Evolutionary conservation across 1,140 invertebrate genomes (phyloP).

Genomic region (Ceratina japonica): DNA sequence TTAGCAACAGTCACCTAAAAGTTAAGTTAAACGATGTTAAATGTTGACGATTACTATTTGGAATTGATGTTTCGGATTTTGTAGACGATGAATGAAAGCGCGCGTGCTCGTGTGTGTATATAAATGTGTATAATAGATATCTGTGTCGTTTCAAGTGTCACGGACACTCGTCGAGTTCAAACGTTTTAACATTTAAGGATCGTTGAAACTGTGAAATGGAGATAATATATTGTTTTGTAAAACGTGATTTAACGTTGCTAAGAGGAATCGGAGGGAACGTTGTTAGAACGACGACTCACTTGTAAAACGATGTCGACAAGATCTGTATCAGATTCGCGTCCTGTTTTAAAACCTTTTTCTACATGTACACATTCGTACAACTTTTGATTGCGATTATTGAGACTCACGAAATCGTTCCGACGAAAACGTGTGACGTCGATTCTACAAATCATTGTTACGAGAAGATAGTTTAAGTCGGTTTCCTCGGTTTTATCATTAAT

Average conservation of each 20-base stretch:
- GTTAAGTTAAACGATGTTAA: constrained; percentile 34
- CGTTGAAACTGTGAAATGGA: background rate
- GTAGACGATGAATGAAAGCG: constrained; percentile 38
- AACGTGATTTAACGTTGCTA: background rate
- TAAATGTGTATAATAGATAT: background rate
- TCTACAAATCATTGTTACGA: background rate
- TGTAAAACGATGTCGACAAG: background rate
- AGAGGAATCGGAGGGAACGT: background rate
- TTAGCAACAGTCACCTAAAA: constrained; percentile 12
- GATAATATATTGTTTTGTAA: constrained; percentile 17
- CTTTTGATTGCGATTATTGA: too few relatives aligned
- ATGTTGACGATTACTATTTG: constrained; percentile 37
- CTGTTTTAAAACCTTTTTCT: background rate
- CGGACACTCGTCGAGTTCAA: background rate
- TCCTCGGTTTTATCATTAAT: background rate
- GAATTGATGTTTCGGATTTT: constrained; percentile 52
- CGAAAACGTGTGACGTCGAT: background rate
- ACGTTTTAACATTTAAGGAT: constrained; percentile 14
- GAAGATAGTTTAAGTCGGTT: background rate
- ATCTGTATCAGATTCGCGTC: background rate
- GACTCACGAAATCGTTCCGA: too few relatives aligned
- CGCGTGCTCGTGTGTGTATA: background rate
- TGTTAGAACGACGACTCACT: background rate
- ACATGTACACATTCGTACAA: too few relatives aligned
- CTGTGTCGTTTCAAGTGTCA: background rate